A percentile compares a stretch with the other conserved stretches of the same genome.
phyloP scores from a whole-genome alignment of 2,797 vertebrate species.

The Chiloscyllium punctatum region DNA sequence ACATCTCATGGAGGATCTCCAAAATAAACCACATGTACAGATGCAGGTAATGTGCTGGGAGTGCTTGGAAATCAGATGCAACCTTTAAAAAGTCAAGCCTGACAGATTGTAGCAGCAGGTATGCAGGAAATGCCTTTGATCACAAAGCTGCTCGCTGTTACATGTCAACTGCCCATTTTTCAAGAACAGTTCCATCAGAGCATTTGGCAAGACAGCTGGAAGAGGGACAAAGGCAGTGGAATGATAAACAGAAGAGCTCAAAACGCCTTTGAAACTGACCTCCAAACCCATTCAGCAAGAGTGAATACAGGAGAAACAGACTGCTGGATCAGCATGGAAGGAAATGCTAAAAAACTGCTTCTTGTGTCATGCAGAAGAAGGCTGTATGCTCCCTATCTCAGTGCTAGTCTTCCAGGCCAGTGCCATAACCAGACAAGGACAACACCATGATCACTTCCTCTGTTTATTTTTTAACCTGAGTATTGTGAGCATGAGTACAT shows the following conservation, averaged over 20 bases:
- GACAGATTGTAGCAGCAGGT: background rate
- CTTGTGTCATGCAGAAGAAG: background rate
- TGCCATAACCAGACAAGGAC: background rate
- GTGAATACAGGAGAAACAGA: background rate
- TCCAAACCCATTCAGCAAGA: background rate
- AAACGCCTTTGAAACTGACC: background rate
- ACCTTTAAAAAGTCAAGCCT: background rate
- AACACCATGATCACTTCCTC: background rate
- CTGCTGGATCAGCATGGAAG: background rate
- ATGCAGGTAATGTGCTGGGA: background rate
- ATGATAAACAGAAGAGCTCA: background rate
- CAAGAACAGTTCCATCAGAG: background rate
- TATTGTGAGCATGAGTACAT: background rate
- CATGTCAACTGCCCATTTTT: background rate
- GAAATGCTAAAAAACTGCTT: background rate
- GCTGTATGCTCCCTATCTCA: background rate
- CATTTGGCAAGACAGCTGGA: background rate
- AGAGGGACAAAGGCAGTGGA: background rate
- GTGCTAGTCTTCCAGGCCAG: background rate
- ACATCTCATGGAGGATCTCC: background rate
- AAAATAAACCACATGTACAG: background rate
- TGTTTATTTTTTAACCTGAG: background rate
- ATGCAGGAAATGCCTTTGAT: background rate
- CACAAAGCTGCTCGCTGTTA: background rate
- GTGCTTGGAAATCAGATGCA: background rate